Evolutionary conservation across 2,888 invertebrate genomes (phyloP), one percentile per base, ranked within the genome.

Genomic region (Galeopsomyia nigrocyanea): DNA sequence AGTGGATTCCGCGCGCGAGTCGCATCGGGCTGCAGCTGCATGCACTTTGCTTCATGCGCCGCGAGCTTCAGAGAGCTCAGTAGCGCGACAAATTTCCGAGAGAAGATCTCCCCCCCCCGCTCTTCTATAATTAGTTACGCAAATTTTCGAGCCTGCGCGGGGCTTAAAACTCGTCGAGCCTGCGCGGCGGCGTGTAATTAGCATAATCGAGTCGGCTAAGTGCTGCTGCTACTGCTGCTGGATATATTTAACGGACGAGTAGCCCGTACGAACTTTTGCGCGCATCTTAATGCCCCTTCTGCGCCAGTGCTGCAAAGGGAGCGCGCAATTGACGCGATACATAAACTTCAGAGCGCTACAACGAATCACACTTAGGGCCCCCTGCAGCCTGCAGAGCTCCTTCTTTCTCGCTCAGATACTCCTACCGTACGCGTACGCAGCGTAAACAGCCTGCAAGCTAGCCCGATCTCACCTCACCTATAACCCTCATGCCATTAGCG

Each of bases 291-390:
- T 65, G 73, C 57, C 47, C n/a, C 53, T n/a, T 5, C 39, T 14
- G 55, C 16, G 22, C 17, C 31, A 1, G 21, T 13, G 51, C 46
- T 7, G 19, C 61, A n/a, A n/a, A n/a, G n/a, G n/a, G n/a, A 17
- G 7, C 19, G 76, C 76, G 76, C 81, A 80, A 83, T 82, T 83
- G 82, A 83, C 81, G 79, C 79, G 78, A 78, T 78, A 81, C 81
- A 82, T 80, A 83, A 70, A 82, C 79, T 81, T 78, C 74, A 73
- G 78, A 76, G 77, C 77, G 79, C 77, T 82, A 84, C 84, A 84
- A 76, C 81, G 79, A 84, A 84, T 78, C 80, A 82, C 84, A 84
- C 84, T 84, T 84, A 84, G 81, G 78, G n/a, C 58, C 39, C 31
- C 16, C 64, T 46, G 50, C 61, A 14, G 31, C 14, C 31, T 6